Conservation (phyloP, 2,888 invertebrate species). For the Ochropleura plecta region DNA sequence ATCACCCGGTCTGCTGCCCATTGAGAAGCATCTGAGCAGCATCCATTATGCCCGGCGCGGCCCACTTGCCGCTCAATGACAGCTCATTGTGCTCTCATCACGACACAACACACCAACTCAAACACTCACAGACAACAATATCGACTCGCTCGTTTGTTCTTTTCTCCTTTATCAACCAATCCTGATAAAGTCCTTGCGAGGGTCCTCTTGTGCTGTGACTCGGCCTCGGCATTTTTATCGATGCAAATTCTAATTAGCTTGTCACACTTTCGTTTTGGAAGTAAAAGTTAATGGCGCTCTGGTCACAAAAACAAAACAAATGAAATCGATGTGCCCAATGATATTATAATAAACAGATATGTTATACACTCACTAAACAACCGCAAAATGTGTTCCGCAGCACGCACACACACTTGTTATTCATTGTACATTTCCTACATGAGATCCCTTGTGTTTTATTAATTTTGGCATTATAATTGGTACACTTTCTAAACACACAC, state of each 20-base stretch:
- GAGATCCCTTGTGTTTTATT: too few relatives aligned
- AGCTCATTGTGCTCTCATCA: conserved; percentile 73
- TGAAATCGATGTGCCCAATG: conserved; percentile 60
- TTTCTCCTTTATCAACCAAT: conserved; percentile 31
- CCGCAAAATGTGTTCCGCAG: too few relatives aligned
- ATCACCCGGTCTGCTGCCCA: conserved; percentile 70
- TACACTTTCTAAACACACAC: too few relatives aligned
- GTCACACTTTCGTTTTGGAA: conserved; percentile 41
- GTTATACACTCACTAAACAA: too few relatives aligned
- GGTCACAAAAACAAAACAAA: conserved; percentile 65
- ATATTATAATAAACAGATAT: too few relatives aligned
- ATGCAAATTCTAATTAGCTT: conserved; percentile 13
- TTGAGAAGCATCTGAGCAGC: conserved; percentile 74
- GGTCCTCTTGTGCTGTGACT: conserved; percentile 6
- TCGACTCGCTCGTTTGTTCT: conserved; percentile 43
- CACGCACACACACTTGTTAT: too few relatives aligned
- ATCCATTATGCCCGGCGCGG: conserved; percentile 76
- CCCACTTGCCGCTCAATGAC: conserved; percentile 77
- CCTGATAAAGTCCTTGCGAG: conserved; percentile 1
- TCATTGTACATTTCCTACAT: too few relatives aligned
- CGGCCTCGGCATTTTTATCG: neutral
- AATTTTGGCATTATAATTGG: too few relatives aligned
- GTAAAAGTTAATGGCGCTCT: conserved; percentile 45
- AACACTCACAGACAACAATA: conserved; percentile 33
- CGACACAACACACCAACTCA: conserved; percentile 31